phyloP scores from a whole-genome alignment of 1,140 invertebrate genomes.

The Agraylea sexmaculata region DNA sequence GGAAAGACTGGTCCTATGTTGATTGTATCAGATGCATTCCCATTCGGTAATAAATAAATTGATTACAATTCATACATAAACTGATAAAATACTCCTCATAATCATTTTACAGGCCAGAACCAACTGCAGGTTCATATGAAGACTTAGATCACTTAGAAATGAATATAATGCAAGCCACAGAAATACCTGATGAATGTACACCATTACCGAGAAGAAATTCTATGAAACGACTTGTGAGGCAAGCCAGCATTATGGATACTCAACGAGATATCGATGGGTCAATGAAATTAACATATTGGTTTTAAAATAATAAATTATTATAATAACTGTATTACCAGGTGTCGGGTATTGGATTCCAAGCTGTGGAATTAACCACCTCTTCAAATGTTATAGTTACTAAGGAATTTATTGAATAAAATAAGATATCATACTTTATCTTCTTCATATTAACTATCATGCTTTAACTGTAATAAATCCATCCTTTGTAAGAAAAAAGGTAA shows the following conservation, averaged over 20 bases:
- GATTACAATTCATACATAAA: background rate
- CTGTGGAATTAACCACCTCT: too few relatives aligned
- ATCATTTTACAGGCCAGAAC: constrained; percentile 26
- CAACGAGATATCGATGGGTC: constrained; percentile 61
- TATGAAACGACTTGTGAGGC: constrained; percentile 54
- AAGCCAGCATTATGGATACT: constrained; percentile 66
- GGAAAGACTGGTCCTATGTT: constrained; percentile 65
- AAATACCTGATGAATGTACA: constrained; percentile 28
- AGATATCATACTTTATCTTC: too few relatives aligned
- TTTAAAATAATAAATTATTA: constrained; percentile 36
- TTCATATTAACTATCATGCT: too few relatives aligned
- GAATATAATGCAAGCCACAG: constrained; percentile 30
- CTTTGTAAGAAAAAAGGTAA: too few relatives aligned
- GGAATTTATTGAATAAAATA: too few relatives aligned
- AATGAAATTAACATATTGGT: constrained; percentile 76
- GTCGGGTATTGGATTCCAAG: too few relatives aligned
- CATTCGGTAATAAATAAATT: constrained; percentile 20
- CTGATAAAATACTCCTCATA: background rate
- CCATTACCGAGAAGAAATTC: constrained; percentile 41
- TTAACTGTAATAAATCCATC: too few relatives aligned
- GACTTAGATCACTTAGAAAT: constrained; percentile 46
- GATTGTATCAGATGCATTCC: constrained; percentile 60
- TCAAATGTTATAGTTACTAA: too few relatives aligned
- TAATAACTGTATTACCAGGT: too few relatives aligned
- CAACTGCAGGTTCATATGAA: constrained; percentile 42